These are phyloP conservation scores for Chlorodrepanis virens DNA, from an alignment of 2,113 vertebrate species.

Conservation along the genomic window DNA sequence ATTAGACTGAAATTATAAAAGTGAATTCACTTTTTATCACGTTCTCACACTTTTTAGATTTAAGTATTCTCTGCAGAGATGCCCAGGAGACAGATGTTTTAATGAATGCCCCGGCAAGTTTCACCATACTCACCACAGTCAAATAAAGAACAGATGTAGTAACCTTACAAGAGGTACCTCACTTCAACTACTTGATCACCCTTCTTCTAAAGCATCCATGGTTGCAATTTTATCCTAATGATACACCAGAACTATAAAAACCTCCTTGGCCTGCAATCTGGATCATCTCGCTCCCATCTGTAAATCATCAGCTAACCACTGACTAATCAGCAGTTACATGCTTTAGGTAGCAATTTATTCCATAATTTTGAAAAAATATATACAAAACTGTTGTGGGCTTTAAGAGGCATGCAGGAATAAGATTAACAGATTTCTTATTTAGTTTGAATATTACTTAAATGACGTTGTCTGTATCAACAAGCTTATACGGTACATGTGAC, in stretches of 20 bases:
- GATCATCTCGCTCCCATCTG: conserved; percentile 29
- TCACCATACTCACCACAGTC: neutral
- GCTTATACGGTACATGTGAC: neutral
- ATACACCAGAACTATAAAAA: conserved; percentile 49
- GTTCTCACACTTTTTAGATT: neutral
- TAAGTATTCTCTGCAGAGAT: neutral
- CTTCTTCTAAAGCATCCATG: neutral
- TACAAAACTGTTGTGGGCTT: neutral
- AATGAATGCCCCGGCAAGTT: neutral
- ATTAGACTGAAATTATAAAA: neutral
- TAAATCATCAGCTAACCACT: conserved; percentile 51
- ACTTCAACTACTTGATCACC: neutral
- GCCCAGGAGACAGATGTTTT: neutral
- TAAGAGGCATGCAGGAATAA: neutral
- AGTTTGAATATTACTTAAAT: neutral
- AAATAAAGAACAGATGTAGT: neutral
- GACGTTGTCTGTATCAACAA: neutral
- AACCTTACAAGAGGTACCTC: neutral
- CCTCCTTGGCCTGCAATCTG: neutral
- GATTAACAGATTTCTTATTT: conserved; percentile 26
- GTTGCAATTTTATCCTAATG: conserved; percentile 35
- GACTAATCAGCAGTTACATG: conserved; percentile 41
- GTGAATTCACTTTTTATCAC: neutral
- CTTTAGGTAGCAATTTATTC: conserved; percentile 53
- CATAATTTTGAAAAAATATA: neutral